Percentiles rank a stretch among this genome's conserved stretches.
phyloP scores from a whole-genome alignment of 2,797 vertebrate species.

The Pseudochirops corinnae region DNA sequence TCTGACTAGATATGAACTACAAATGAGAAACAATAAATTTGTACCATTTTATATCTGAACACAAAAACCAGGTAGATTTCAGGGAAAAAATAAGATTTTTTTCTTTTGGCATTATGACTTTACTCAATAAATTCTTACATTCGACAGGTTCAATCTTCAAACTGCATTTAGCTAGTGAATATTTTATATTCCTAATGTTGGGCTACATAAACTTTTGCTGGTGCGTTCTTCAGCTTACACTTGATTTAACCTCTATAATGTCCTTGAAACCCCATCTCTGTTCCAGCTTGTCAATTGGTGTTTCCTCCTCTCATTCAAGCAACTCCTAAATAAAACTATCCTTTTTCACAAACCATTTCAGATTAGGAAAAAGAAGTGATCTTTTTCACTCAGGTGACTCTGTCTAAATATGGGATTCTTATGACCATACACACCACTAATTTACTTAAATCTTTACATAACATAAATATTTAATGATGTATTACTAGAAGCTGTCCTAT shows the following conservation, averaged over 20 bases:
- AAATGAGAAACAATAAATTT: conserved; percentile 7
- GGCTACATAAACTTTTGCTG: not conserved
- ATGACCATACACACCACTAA: not conserved
- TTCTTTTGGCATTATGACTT: not conserved
- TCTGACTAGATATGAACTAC: not conserved
- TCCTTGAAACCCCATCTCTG: not conserved
- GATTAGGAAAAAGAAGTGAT: conserved; percentile 4
- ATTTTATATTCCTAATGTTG: not conserved
- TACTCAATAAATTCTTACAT: conserved; percentile 1
- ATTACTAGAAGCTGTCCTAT: not conserved
- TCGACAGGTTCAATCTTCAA: not conserved
- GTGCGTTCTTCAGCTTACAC: not conserved
- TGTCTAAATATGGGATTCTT: not conserved
- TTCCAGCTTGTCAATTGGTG: not conserved
- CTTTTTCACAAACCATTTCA: not conserved
- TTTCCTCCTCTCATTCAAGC: conserved; percentile 24
- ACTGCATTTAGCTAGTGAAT: not conserved
- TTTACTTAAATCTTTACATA: not conserved
- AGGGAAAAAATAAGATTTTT: not conserved
- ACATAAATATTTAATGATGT: not conserved
- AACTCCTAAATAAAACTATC: not conserved
- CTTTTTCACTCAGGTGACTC: not conserved
- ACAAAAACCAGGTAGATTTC: not conserved
- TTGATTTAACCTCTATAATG: not conserved
- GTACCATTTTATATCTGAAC: not conserved